Conservation (phyloP, 2,797 vertebrate genomes). For the Dendrocincla fuliginosa region DNA sequence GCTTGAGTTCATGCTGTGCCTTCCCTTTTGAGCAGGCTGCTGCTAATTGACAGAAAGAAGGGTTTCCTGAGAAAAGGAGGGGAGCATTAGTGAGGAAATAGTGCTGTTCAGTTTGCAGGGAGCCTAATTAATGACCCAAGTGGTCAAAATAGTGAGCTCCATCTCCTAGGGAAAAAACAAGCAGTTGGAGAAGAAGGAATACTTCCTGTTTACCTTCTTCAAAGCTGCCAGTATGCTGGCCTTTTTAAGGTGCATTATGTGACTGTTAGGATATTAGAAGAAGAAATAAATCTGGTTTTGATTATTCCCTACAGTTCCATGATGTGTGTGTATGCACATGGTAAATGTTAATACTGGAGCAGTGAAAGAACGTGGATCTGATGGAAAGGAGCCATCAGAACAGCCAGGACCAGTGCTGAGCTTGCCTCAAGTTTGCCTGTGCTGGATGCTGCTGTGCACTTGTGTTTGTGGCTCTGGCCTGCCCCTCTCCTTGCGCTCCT, state of each 20-base stretch:
- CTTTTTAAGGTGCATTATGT: accelerated
- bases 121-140: not conserved
- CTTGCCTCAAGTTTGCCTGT: not conserved
- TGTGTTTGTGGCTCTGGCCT: not conserved
- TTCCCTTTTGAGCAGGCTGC: not conserved
- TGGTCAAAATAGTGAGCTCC: not conserved
- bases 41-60: not conserved
- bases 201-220: not conserved
- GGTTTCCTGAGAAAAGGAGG: not conserved
- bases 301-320: not conserved
- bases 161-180: not conserved
- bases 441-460: accelerated
- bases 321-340: not conserved
- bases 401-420: not conserved
- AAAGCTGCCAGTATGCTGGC: not conserved
- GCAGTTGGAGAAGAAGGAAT: not conserved
- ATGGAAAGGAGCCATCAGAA: not conserved
- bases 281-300: not conserved
- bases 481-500: not conserved
- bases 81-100: not conserved
- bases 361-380: not conserved
- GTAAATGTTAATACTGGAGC: not conserved
- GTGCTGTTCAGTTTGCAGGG: not conserved
- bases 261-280: not conserved
- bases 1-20: not conserved